Conservation (phyloP, 64 coral and sea anemone species). For the Stylophora pistillata region DNA sequence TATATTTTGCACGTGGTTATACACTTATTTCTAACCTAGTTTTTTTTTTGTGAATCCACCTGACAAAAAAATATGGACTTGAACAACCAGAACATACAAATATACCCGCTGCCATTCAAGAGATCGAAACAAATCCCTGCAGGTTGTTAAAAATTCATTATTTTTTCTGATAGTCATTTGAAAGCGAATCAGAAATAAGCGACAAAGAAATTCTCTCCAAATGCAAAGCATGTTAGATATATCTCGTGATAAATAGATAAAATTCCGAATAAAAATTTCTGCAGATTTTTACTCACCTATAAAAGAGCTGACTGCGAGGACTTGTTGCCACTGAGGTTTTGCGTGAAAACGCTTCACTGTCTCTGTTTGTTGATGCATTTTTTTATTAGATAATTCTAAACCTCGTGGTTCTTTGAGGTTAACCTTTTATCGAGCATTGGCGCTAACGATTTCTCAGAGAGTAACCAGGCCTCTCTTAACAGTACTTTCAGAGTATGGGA, state of each 20-base stretch:
- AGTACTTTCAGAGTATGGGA: no score
- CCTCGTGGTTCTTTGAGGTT: background rate
- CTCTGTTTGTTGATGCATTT: constrained; percentile 58
- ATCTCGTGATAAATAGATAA: background rate
- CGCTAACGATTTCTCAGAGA: background rate
- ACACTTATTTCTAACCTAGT: no score
- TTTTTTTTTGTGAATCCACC: no score
- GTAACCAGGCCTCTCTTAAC: no score
- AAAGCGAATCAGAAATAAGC: background rate
- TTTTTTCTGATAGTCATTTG: background rate
- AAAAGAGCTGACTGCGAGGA: constrained; percentile 42
- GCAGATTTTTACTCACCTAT: constrained; percentile 41
- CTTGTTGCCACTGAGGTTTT: constrained; percentile 68
- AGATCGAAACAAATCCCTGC: background rate
- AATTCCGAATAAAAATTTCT: background rate
- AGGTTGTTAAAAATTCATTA: constrained; percentile 33
- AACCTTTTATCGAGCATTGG: background rate
- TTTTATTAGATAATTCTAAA: background rate
- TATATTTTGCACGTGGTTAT: no score
- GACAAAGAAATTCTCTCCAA: background rate
- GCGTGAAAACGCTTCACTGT: constrained; percentile 78
- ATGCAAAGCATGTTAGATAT: background rate
- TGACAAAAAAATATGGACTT: background rate
- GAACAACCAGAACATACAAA: background rate
- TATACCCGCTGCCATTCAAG: background rate